Evolutionary conservation across 2,888 invertebrate genomes (phyloP).

Genomic region (Calameuta filiformis): DNA sequence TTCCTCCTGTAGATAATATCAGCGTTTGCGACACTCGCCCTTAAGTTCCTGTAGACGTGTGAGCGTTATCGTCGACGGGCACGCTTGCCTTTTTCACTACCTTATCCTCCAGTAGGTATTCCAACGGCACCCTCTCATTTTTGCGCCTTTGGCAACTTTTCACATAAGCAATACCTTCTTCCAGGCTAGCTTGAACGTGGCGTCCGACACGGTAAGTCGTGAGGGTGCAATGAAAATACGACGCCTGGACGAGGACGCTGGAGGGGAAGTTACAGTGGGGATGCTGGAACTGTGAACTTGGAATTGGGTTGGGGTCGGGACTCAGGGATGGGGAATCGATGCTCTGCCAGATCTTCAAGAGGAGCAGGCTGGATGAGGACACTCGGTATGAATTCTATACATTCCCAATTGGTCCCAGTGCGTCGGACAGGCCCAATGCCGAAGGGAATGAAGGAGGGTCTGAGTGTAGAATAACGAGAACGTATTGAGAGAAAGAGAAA

Average conservation of each 20-base stretch:
- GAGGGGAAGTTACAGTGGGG: too few relatives aligned
- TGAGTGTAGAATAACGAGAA: neutral
- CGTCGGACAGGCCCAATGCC: neutral
- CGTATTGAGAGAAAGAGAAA: neutral
- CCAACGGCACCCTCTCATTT: conserved; percentile 25
- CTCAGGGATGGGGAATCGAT: neutral
- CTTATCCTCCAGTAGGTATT: neutral
- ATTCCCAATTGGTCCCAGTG: too few relatives aligned
- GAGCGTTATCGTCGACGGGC: conserved; percentile 37
- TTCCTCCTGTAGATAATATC: neutral
- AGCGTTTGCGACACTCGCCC: too few relatives aligned
- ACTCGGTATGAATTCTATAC: too few relatives aligned
- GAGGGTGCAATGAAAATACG: conserved; percentile 14
- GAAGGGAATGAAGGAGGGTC: neutral
- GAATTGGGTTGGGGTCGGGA: too few relatives aligned
- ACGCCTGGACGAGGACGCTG: neutral
- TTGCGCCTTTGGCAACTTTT: conserved; percentile 28
- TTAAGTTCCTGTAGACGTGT: neutral
- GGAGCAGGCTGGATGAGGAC: neutral
- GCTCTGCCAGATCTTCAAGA: too few relatives aligned
- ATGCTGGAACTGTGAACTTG: too few relatives aligned
- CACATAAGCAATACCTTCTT: conserved; percentile 13
- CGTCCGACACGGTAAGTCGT: conserved; percentile 4
- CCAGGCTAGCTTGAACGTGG: neutral
- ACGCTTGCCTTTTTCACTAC: conserved; percentile 30